phyloP scores from a whole-genome alignment of 2,797 vertebrate species.

The Xenopus petersii region DNA sequence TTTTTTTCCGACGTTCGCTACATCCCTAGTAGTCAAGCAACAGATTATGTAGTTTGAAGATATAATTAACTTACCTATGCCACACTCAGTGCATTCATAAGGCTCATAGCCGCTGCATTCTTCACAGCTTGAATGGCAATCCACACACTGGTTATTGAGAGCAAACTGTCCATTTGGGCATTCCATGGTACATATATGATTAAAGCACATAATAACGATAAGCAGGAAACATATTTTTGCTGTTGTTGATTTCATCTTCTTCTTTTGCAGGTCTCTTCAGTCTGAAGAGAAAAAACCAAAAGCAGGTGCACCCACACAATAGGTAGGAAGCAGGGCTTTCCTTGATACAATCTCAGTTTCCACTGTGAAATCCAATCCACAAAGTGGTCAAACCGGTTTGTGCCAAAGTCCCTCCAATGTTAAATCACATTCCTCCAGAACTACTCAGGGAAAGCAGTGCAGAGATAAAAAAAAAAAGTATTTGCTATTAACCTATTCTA shows the following conservation, averaged over 20 bases:
- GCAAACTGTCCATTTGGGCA: slow-evolving; percentile 73
- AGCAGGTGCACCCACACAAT: slow-evolving; percentile 40
- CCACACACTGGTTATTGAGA: slow-evolving; percentile 71
- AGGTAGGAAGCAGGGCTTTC: slow-evolving; percentile 20
- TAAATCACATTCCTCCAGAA: slow-evolving; percentile 35
- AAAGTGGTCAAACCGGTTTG: slow-evolving; percentile 41
- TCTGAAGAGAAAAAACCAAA: background rate
- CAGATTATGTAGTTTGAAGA: no score
- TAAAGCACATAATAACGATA: slow-evolving; percentile 1
- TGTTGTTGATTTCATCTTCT: slow-evolving; percentile 14
- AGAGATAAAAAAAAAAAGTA: background rate
- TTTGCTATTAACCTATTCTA: background rate
- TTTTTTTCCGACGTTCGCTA: no score
- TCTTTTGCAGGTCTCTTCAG: background rate
- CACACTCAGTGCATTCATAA: slow-evolving; percentile 75
- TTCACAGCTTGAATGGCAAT: slow-evolving; percentile 75
- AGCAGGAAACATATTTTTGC: slow-evolving; percentile 8
- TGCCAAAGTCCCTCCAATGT: background rate
- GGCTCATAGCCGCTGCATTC: slow-evolving; percentile 76
- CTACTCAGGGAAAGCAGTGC: slow-evolving; percentile 22
- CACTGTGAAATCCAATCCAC: slow-evolving; percentile 32
- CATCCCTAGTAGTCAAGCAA: no score
- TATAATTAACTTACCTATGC: slow-evolving; percentile 65
- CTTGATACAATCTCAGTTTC: slow-evolving; percentile 33
- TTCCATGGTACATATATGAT: slow-evolving; percentile 36